Evolutionary conservation across 2,797 vertebrate genomes (phyloP).

Genomic region (Ispidina lecontei): DNA sequence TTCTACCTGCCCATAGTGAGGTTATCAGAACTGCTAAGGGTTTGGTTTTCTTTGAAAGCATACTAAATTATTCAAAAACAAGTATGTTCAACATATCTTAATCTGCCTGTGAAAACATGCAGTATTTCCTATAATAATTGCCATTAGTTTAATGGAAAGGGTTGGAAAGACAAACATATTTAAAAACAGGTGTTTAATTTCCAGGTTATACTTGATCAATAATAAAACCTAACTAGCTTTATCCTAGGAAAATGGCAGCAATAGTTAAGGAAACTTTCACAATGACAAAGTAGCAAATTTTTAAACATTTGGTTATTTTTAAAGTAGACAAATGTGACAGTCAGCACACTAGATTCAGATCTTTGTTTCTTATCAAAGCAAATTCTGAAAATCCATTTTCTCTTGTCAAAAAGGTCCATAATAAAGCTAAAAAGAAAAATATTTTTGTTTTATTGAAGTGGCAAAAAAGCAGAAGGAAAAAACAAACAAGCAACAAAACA

Average conservation of each 20-base stretch:
- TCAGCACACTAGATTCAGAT: background rate
- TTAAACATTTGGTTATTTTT: background rate
- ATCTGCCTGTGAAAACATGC: background rate
- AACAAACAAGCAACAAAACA: fast-evolving
- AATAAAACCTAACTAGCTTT: background rate
- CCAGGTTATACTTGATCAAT: background rate
- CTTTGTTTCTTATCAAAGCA: background rate
- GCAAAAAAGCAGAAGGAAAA: background rate
- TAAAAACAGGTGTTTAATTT: background rate
- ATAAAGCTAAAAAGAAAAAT: background rate
- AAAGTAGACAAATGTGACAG: background rate
- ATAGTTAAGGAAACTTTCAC: background rate
- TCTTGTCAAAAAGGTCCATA: background rate
- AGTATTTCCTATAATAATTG: background rate
- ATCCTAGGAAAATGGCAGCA: background rate
- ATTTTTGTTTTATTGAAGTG: background rate
- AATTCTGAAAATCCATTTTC: background rate
- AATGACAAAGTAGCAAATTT: background rate
- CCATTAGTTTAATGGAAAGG: background rate
- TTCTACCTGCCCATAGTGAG: background rate
- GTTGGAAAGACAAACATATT: background rate
- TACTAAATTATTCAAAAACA: background rate
- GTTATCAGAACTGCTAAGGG: background rate
- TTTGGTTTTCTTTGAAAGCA: background rate
- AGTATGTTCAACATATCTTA: background rate